Evolutionary conservation across 23 tunicate genomes (phyloP), one percentile per base, ranked within the genome.

Genomic region (Phallusia fumigata): DNA sequence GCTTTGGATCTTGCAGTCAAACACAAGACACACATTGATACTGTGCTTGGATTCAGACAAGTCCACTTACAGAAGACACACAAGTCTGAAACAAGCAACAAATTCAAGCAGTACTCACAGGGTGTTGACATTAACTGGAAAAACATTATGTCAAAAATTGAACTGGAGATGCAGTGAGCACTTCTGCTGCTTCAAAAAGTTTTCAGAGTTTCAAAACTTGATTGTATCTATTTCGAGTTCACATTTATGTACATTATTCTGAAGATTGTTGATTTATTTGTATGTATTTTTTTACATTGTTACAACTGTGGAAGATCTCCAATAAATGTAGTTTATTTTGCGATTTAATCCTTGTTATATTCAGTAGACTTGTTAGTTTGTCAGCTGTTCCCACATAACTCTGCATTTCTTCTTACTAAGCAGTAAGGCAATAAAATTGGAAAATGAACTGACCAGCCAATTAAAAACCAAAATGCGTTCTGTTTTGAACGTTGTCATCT

Each of bases 11-110:
- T 95, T 28, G 99, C 99, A 3, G 74, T 90, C 3, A 95, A 95
- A 64, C 95, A 95, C 53, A 90, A 90, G 51, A 95, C 95, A 0
- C 99, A 95, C 74, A 84, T 95, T 2, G 99, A 95, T 81, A 95
- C 99, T 65, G 99, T 95, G 64, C 89, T 95, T 28, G 89, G 89
- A 44, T 95, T 86, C 72, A 81, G 99, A 53, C 83, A 83, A 51
- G 16, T 90, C 10, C 84, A 95, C 77, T 80, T 95, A 36, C 76
- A 86, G 28, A 83, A 82, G 65, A 18, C 86, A 8, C 85, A 89
- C 40, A 91, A 91, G 36, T 35, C 50, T 31, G 98, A 94, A 64
- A 85, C 86, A 28, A 89, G 72, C 74, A 76, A 32, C 28, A 81
- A 89, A 34, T 94, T 94, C 81, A 94, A 94, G 74, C 86, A 85